Conservation (phyloP, 2,888 invertebrate species). For the Panopea generosa region DNA sequence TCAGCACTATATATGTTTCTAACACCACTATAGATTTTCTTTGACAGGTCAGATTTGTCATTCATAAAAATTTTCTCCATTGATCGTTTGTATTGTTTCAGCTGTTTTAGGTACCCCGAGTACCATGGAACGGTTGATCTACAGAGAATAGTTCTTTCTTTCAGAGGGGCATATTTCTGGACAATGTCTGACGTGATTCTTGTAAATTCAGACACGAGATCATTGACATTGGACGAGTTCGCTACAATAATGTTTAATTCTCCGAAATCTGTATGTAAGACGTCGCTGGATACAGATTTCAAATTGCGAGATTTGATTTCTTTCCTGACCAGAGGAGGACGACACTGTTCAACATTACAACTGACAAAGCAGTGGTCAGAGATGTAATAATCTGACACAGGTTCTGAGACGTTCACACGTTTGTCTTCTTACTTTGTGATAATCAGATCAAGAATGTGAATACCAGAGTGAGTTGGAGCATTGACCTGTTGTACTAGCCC, state of each 20-base stretch:
- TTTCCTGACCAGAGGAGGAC: slow-evolving; percentile 27
- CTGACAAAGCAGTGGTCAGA: slow-evolving; percentile 40
- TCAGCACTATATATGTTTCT: slow-evolving; percentile 23
- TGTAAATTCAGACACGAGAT: slow-evolving; percentile 31
- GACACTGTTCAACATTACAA: slow-evolving; percentile 31
- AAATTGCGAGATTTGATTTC: slow-evolving; percentile 22
- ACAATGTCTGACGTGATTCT: slow-evolving; percentile 27
- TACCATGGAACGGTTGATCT: slow-evolving; percentile 38
- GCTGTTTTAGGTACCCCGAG: slow-evolving; percentile 24
- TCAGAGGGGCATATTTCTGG: slow-evolving; percentile 25
- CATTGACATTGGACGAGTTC: slow-evolving; percentile 15
- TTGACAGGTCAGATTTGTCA: slow-evolving; percentile 25
- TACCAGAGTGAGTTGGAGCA: slow-evolving; percentile 9
- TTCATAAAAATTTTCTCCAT: slow-evolving; percentile 31
- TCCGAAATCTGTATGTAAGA: slow-evolving; percentile 13
- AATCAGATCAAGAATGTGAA: too few relatives aligned
- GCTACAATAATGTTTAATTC: slow-evolving; percentile 13
- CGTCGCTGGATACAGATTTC: slow-evolving; percentile 31
- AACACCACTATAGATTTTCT: slow-evolving; percentile 20
- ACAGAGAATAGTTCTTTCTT: slow-evolving; percentile 37
- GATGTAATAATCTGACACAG: slow-evolving; percentile 18
- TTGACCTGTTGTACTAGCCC: slow-evolving; percentile 16
- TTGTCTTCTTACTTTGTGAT: slow-evolving; percentile 15
- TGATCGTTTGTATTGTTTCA: slow-evolving; percentile 29
- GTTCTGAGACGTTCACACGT: slow-evolving; percentile 12